Evolutionary conservation across 2,113 vertebrate genomes (phyloP).

Genomic region (Trachemys scripta): DNA sequence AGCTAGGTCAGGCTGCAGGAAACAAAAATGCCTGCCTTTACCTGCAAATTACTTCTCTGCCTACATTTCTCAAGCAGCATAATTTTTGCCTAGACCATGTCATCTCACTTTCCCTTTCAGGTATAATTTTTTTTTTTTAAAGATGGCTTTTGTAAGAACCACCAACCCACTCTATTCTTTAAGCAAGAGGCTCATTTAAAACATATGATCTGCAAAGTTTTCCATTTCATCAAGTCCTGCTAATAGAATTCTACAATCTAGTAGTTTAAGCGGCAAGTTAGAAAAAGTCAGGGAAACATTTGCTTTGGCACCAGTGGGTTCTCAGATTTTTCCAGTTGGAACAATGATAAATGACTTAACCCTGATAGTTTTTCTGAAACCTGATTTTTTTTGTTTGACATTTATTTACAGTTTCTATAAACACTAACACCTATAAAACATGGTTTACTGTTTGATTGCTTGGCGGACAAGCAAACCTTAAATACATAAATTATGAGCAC

Average conservation of each 20-base stretch:
- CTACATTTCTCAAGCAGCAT: background rate
- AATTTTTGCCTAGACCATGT: background rate
- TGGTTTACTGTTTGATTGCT: conserved; percentile 80
- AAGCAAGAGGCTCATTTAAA: background rate
- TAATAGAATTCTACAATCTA: conserved; percentile 56
- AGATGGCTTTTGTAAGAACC: background rate
- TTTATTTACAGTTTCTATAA: conserved; percentile 89
- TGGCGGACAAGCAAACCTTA: conserved; percentile 75
- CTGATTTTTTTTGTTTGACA: conserved; percentile 84
- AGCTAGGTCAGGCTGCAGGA: background rate
- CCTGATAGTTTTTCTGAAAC: conserved; percentile 81
- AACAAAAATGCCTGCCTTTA: fast-evolving
- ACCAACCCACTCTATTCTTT: background rate
- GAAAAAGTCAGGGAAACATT: conserved; percentile 75
- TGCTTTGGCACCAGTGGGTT: conserved; percentile 76
- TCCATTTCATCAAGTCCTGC: conserved; percentile 64
- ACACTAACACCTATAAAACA: conserved; percentile 88
- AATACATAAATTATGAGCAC: conserved; percentile 85
- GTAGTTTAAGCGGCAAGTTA: conserved; percentile 37
- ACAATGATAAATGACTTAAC: conserved; percentile 84
- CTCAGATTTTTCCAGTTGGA: conserved; percentile 78
- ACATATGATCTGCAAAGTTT: conserved; percentile 28
- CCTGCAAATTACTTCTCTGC: background rate
- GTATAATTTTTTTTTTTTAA: fast-evolving
- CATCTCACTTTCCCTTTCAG: fast-evolving